Evolutionary conservation across 2,888 invertebrate genomes (phyloP).

Genomic region (Podabrus alpinus): DNA sequence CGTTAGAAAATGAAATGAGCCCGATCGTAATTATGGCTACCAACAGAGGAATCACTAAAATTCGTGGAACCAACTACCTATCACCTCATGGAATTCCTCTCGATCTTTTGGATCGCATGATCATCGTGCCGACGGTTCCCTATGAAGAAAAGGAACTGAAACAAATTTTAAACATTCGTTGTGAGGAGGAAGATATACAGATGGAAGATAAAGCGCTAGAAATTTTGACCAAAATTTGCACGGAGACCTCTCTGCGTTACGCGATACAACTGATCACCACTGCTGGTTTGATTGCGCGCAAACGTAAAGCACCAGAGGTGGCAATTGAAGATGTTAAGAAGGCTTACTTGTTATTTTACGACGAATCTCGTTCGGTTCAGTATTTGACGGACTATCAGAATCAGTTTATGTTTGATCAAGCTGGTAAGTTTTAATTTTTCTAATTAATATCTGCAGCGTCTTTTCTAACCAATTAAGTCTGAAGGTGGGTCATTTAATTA

Average conservation of each 20-base stretch:
- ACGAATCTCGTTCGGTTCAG: conserved; percentile 90
- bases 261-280: conserved; percentile 97
- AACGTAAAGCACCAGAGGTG: conserved; percentile 85
- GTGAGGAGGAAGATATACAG: conserved; percentile 97
- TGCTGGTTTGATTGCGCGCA: conserved; percentile 88
- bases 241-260: conserved; percentile 92
- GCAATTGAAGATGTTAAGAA: conserved; percentile 90
- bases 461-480: too few relatives aligned
- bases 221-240: conserved; percentile 89
- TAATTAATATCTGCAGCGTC: neutral
- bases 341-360: conserved; percentile 92
- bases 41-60: conserved; percentile 92
- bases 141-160: conserved; percentile 87
- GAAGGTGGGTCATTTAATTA: too few relatives aligned
- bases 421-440: conserved; percentile 33
- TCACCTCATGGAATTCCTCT: conserved; percentile 98
- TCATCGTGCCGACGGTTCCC: conserved; percentile 89
- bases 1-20: conserved; percentile 95
- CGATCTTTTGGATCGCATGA: conserved; percentile 92
- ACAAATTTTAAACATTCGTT: conserved; percentile 86
- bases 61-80: conserved; percentile 90
- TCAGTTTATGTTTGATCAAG: conserved; percentile 89
- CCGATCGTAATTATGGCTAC: conserved; percentile 99
- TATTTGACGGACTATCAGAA: conserved; percentile 95
- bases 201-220: conserved; percentile 89